Percentiles rank a stretch among this genome's conserved stretches.
These are phyloP conservation scores for Metacarcinus magister DNA, from an alignment of 2,888 invertebrate genomes.

Conservation along the genomic window DNA sequence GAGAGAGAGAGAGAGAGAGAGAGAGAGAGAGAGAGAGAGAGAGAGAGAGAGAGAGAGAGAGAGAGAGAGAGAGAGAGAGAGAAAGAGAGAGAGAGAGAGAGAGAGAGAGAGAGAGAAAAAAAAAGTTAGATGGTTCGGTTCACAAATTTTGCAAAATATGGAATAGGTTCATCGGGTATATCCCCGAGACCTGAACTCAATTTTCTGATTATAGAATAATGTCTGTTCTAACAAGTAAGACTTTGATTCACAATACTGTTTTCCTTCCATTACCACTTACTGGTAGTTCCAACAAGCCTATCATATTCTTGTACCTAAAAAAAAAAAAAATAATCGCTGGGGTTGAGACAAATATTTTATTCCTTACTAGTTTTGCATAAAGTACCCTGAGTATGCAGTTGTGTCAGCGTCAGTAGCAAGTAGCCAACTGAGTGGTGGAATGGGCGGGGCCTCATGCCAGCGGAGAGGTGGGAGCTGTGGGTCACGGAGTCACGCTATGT, in stretches of 20 bases:
- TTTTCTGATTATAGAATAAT: not conserved
- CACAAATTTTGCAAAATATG: not conserved
- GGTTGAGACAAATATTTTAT: too few species aligned
- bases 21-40: too few species aligned
- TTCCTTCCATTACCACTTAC: too few species aligned
- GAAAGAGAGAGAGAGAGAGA: too few species aligned
- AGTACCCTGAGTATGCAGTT: not conserved
- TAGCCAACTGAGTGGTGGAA: not conserved
- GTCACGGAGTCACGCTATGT: not conserved
- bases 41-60: too few species aligned
- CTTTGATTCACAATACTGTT: too few species aligned
- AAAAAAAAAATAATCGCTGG: too few species aligned
- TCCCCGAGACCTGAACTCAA: not conserved
- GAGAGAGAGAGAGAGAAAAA: not conserved
- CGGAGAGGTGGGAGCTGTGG: not conserved
- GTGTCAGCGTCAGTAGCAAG: not conserved
- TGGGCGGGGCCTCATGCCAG: conserved; percentile 3
- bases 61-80: too few species aligned
- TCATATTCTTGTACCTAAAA: too few species aligned
- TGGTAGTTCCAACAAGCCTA: too few species aligned
- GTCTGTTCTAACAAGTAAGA: not conserved
- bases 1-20: too few species aligned
- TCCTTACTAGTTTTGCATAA: too few species aligned
- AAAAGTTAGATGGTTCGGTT: not conserved
- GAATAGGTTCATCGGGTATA: not conserved